Evolutionary conservation across 2,888 invertebrate genomes (phyloP).

Genomic region (Thera obeliscata): DNA sequence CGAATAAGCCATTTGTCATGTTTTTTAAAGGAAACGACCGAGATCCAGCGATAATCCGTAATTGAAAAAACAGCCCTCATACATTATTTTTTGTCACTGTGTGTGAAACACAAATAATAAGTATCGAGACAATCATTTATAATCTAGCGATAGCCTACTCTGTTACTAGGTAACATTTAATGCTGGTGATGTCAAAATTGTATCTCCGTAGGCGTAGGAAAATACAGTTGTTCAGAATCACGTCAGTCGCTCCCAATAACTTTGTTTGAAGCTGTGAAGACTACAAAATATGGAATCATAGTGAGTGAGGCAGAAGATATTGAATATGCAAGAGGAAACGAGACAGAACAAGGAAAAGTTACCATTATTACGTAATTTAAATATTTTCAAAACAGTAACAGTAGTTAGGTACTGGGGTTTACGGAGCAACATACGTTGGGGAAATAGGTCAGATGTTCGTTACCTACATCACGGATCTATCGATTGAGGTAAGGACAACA

Average conservation of each 20-base stretch:
- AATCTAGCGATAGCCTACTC: no score
- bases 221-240: no score
- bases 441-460: slow-evolving; percentile 40
- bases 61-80: no score
- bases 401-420: not conserved
- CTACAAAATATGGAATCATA: no score
- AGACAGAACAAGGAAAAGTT: no score
- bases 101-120: no score
- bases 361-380: slow-evolving; percentile 5
- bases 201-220: slow-evolving; percentile 12
- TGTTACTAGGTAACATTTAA: not conserved
- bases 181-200: slow-evolving; percentile 19
- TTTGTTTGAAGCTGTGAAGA: no score
- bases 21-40: slow-evolving; percentile 35
- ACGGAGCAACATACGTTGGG: slow-evolving; percentile 9
- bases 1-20: slow-evolving; percentile 60
- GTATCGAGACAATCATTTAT: no score
- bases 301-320: no score
- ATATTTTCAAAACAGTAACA: not conserved
- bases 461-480: slow-evolving; percentile 24
- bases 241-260: no score
- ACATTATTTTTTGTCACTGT: no score
- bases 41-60: slow-evolving; percentile 29
- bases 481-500: slow-evolving; percentile 30
- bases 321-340: no score